phyloP scores from a whole-genome alignment of 2,797 vertebrate species.

The Philypnodon macrostomus region DNA sequence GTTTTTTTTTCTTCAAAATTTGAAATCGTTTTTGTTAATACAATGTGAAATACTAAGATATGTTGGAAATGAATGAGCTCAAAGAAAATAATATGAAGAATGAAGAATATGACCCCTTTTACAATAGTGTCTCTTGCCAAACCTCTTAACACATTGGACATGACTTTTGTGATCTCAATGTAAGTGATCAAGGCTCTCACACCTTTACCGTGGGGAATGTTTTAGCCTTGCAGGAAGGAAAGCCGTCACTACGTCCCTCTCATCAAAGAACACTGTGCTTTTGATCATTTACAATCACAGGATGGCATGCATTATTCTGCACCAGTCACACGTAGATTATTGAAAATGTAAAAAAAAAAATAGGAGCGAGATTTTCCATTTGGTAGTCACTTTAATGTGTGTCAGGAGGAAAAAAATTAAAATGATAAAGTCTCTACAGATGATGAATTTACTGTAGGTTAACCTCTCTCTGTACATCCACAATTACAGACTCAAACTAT shows the following conservation, averaged over 20 bases:
- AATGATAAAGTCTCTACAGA: no score
- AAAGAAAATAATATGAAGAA: no score
- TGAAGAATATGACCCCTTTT: no score
- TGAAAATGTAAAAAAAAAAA: no score
- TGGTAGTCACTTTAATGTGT: conserved; percentile 33
- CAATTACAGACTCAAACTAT: no score
- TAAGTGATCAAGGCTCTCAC: conserved; percentile 51
- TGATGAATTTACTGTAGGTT: no score
- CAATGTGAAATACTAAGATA: no score
- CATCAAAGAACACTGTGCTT: conserved; percentile 29
- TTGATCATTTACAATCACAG: conserved; percentile 59
- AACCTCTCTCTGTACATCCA: no score
- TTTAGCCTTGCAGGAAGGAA: conserved; percentile 31
- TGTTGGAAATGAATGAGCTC: no score
- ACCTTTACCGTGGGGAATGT: conserved; percentile 32
- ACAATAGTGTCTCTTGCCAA: no score
- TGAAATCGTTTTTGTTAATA: no score
- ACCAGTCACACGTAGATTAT: conserved; percentile 9
- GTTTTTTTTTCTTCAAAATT: no score
- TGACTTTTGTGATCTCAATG: conserved; percentile 36
- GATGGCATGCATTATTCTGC: conserved; percentile 50
- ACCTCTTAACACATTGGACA: background rate
- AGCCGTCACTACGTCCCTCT: conserved; percentile 38
- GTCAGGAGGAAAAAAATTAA: background rate
- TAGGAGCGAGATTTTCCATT: conserved; percentile 26